Evolutionary conservation across 37 sponge, comb jelly and placozoan species (phyloP), one percentile per base, ranked within the genome.

Genomic region (Crambe crambe): DNA sequence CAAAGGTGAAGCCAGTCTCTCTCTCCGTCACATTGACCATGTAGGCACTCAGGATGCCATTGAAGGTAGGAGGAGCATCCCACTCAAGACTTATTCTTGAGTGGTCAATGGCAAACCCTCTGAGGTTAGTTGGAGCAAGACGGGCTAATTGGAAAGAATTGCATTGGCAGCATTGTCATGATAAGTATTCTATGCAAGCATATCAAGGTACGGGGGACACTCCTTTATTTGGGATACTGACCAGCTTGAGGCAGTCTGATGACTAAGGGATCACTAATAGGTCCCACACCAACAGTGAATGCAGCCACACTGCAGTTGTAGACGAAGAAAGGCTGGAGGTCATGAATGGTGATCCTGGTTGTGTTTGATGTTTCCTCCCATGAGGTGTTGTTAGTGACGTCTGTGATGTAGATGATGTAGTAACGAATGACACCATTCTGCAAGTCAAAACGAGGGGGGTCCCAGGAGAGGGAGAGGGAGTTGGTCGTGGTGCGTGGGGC

Each of bases 351-450:
- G 2, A 56, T 30, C 31, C 30, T 27, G 17, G 74, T 74, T 34
- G 63, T 26, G 63, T 62, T 62, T 8, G 25, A 6, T 8, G 63
- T n/a, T 18, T n/a, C 29, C 17, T 62, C 63, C 17, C 17, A 62
- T 25, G 25, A n/a, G n/a, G n/a, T 62, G 25, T 25, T 5, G 22
- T 62, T 76, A 30, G 35, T 57, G 20, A 56, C 29, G 25, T 68
- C 58, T 58, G 70, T 22, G 34, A 71, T 35, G 30, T 56, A 31
- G 31, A 80, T 59, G 25, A 71, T 4, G 42, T 80, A 80, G 27
- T 2, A 34, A 21, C 31, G 26, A 61, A 80, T 59, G 39, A 71
- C 25, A 32, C 81, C 81, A 80, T 80, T 80, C 41, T 25, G 37
- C 31, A 43, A 23, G 35, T 70, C 72, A 54, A 30, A 23, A 9